Conservation (phyloP, 1,140 invertebrate species). For the Conus ventricosus region DNA sequence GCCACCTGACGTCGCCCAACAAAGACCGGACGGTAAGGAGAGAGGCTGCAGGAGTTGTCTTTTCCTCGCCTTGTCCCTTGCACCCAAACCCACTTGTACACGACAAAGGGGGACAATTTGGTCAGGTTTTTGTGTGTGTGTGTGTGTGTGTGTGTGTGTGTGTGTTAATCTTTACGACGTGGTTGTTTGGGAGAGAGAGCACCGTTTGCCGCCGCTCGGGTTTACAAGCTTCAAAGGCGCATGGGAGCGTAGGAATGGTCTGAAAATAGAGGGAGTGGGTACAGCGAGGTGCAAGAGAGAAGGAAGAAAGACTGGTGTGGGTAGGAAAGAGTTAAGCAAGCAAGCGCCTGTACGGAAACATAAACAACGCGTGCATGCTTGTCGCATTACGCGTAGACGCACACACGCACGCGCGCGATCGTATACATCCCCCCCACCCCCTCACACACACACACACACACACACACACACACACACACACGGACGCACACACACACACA, state of each 20-base stretch:
- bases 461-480: not conserved
- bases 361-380: not conserved
- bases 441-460: not conserved
- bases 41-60: not conserved
- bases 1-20: not conserved
- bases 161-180: too few relatives aligned
- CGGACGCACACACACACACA: not conserved
- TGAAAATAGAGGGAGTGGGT: too few relatives aligned
- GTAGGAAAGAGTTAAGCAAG: not conserved
- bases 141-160: too few relatives aligned
- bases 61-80: too few relatives aligned
- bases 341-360: not conserved
- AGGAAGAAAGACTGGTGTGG: too few relatives aligned
- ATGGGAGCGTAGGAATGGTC: too few relatives aligned
- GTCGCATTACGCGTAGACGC: not conserved
- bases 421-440: not conserved
- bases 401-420: not conserved
- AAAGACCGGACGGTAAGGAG: not conserved
- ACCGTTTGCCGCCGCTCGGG: too few relatives aligned
- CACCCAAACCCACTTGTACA: too few relatives aligned
- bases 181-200: not conserved
- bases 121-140: too few relatives aligned
- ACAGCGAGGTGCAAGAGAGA: not conserved
- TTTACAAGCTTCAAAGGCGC: too few relatives aligned
- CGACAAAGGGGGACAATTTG: too few relatives aligned